Percentiles rank a stretch among this genome's conserved stretches.
phyloP scores from a whole-genome alignment of 2,113 vertebrate genomes.

The Siphamia tubifer region DNA sequence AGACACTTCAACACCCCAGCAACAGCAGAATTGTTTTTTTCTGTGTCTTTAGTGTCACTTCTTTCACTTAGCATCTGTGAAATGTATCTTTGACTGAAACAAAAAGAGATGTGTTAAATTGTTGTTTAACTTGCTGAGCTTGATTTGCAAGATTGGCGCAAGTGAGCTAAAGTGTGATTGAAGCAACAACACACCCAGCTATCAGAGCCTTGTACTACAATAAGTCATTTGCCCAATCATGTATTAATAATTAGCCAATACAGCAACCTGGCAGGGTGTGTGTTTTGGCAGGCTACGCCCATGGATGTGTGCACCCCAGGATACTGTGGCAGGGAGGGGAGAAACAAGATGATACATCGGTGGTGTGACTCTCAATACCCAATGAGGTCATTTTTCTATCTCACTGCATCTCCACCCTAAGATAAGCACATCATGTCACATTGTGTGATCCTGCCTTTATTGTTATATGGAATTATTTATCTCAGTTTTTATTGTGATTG shows the following conservation, averaged over 20 bases:
- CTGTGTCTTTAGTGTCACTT: background rate
- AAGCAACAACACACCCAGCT: conserved; percentile 24
- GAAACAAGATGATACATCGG: background rate
- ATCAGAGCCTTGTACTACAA: conserved; percentile 6
- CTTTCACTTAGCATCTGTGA: background rate
- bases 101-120: background rate
- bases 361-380: conserved; percentile 4
- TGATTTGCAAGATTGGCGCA: conserved; percentile 8
- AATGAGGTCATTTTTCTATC: background rate
- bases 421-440: too few relatives aligned
- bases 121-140: conserved; percentile 3
- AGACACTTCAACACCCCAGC: background rate
- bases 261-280: background rate
- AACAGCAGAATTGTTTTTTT: background rate
- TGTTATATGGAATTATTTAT: too few relatives aligned
- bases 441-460: too few relatives aligned
- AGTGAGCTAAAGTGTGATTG: background rate
- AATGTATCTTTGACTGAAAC: background rate
- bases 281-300: background rate
- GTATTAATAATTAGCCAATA: background rate
- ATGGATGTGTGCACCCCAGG: background rate
- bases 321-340: background rate
- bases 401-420: background rate
- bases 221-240: conserved; percentile 36
- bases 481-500: too few relatives aligned